Conservation (phyloP, 2,888 invertebrate genomes). For the Hirtodrosophila duncani region DNA sequence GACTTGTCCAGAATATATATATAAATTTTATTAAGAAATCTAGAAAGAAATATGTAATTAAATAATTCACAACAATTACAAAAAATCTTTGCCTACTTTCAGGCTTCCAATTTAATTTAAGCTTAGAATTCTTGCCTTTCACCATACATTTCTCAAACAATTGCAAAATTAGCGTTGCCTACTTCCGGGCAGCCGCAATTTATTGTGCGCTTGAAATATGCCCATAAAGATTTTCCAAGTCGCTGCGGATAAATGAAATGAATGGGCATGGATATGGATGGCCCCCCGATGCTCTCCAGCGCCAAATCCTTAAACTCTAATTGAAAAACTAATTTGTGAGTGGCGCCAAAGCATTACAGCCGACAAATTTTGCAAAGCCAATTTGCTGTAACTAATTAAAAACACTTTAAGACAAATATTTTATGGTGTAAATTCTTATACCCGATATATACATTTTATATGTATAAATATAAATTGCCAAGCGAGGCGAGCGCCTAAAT, state of each 20-base stretch:
- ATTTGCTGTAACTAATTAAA: conserved; percentile 67
- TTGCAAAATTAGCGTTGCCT: conserved; percentile 9
- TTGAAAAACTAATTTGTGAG: conserved; percentile 60
- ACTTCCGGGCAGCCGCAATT: conserved; percentile 8
- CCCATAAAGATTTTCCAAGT: too few species aligned
- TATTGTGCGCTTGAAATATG: not conserved
- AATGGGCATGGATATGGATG: too few species aligned
- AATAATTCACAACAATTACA: too few species aligned
- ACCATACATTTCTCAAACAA: not conserved
- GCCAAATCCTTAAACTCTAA: conserved; percentile 61
- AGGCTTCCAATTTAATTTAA: conserved; percentile 4
- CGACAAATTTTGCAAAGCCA: conserved; percentile 30
- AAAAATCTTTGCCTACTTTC: conserved; percentile 1
- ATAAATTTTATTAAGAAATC: too few species aligned
- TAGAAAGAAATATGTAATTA: too few species aligned
- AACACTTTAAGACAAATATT: conserved; percentile 56
- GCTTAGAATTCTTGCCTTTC: not conserved
- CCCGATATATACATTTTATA: too few species aligned
- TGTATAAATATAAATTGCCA: too few species aligned
- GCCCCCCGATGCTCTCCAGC: too few species aligned
- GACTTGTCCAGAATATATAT: too few species aligned
- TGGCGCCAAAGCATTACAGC: not conserved
- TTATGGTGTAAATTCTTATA: conserved; percentile 25
- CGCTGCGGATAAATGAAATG: too few species aligned
- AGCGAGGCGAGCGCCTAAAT: conserved; percentile 25